Evolutionary conservation across 2,888 invertebrate genomes (phyloP).

Genomic region (Lysandra bellargus): DNA sequence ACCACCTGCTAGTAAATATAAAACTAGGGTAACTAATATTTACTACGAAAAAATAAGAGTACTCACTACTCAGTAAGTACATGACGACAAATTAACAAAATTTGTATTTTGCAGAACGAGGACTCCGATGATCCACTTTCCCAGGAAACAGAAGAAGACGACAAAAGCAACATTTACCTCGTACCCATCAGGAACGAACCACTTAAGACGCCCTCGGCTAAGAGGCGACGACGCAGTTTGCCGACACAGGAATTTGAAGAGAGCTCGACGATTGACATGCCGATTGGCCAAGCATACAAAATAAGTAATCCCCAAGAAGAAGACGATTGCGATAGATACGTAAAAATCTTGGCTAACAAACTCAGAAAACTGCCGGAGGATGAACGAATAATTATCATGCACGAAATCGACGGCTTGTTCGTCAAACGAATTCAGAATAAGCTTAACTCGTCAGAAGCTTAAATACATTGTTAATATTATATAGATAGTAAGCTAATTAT

Average conservation of each 20-base stretch:
- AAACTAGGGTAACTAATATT: no score
- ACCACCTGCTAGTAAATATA: no score
- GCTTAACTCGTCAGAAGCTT: not conserved
- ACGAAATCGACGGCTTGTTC: slow-evolving; percentile 20
- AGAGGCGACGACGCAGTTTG: not conserved
- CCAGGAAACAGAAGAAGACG: slow-evolving; percentile 11
- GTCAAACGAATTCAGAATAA: slow-evolving; percentile 7
- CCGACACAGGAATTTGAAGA: not conserved
- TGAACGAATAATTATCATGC: slow-evolving; percentile 23
- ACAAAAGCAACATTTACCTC: slow-evolving; percentile 2
- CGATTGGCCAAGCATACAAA: not conserved
- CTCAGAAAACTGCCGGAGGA: slow-evolving; percentile 9
- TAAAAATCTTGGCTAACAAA: slow-evolving; percentile 4
- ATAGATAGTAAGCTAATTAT: not conserved
- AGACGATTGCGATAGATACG: slow-evolving; percentile 21
- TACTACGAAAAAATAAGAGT: no score
- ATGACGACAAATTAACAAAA: no score
- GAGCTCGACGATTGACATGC: not conserved
- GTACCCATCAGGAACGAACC: not conserved
- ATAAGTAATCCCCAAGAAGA: slow-evolving; percentile 13
- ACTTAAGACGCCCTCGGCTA: not conserved
- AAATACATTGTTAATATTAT: not conserved
- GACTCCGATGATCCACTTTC: not conserved
- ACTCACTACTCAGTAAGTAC: no score
- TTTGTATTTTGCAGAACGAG: slow-evolving; percentile 1